phyloP scores from a whole-genome alignment of 2,797 vertebrate genomes.

The Halcyon smyrnensis region DNA sequence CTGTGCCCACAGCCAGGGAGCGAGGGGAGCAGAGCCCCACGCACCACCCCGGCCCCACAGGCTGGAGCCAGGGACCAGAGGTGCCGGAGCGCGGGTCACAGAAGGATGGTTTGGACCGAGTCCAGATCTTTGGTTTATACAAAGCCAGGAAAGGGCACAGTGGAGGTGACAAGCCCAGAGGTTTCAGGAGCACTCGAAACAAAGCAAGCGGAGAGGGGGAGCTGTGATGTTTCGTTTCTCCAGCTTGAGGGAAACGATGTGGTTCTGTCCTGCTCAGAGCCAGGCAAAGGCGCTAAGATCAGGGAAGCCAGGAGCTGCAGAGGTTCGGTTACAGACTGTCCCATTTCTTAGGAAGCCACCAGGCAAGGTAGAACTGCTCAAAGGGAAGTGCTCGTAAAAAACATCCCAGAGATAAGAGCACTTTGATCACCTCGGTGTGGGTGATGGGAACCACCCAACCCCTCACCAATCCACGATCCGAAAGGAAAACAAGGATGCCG shows the following conservation, averaged over 20 bases:
- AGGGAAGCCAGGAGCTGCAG: background rate
- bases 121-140: background rate
- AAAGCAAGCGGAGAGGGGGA: background rate
- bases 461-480: background rate
- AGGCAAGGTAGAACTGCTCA: background rate
- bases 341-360: background rate
- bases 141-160: background rate
- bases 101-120: background rate
- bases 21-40: background rate
- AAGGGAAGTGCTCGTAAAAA: background rate
- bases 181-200: background rate
- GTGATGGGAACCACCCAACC: background rate
- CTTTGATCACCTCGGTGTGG: background rate
- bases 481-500: background rate
- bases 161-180: background rate
- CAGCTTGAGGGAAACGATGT: background rate
- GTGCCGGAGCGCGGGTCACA: fast-evolving
- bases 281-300: background rate
- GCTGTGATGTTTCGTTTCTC: background rate
- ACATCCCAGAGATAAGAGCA: background rate
- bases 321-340: background rate
- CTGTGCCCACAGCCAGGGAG: fast-evolving
- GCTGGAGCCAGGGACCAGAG: background rate
- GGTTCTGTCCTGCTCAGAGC: background rate
- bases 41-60: fast-evolving